A percentile compares a stretch with the other conserved stretches of the same genome.
Evolutionary conservation across 1,140 invertebrate genomes (phyloP).

Genomic region (Vanessa atalanta): DNA sequence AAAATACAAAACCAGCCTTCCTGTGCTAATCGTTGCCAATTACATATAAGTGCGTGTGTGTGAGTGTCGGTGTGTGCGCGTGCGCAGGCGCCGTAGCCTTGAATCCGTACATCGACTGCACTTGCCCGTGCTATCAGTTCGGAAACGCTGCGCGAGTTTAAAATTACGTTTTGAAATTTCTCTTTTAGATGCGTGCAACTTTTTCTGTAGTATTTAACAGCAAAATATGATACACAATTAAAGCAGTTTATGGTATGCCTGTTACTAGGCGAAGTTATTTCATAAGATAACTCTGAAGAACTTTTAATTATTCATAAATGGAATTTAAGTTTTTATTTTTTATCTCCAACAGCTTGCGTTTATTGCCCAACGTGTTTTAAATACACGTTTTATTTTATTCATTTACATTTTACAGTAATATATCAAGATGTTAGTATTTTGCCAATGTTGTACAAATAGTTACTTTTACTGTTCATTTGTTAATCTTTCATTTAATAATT

Average conservation of each 20-base stretch:
- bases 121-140: conserved; percentile 57
- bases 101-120: conserved; percentile 72
- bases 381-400: background rate
- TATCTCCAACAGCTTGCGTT: background rate
- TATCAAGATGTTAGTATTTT: background rate
- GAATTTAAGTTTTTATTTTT: background rate
- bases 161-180: conserved; percentile 30
- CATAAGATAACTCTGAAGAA: background rate
- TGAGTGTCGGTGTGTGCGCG: conserved; percentile 40
- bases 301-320: background rate
- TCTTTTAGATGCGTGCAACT: conserved; percentile 22
- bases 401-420: background rate
- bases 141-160: conserved; percentile 40
- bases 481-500: too few relatives aligned
- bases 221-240: background rate
- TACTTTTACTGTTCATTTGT: too few relatives aligned
- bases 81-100: conserved; percentile 57
- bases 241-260: background rate
- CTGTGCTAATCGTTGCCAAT: conserved; percentile 75
- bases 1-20: conserved; percentile 68
- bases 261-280: background rate
- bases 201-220: background rate
- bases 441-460: background rate
- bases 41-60: conserved; percentile 48
- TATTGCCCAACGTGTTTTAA: background rate